phyloP scores from a whole-genome alignment of 2,888 invertebrate genomes.

The Drosophila quinaria region DNA sequence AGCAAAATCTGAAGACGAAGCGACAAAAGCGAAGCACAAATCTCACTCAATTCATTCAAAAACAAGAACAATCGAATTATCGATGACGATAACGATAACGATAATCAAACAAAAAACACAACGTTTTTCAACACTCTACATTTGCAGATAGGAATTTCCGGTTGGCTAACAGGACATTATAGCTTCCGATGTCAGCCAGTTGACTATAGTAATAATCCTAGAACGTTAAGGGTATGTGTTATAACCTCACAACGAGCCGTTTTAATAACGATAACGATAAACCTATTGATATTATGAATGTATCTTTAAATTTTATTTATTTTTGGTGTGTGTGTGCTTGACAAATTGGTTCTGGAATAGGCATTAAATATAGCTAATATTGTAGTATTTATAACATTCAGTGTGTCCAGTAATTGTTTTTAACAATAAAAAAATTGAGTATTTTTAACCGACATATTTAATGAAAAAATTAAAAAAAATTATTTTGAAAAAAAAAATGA shows the following conservation, averaged over 20 bases:
- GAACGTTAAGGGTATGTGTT: conserved; percentile 93
- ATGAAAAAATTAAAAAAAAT: too few species aligned
- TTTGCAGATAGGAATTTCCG: conserved; percentile 93
- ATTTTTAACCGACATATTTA: too few species aligned
- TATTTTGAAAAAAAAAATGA: too few species aligned
- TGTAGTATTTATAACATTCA: conserved; percentile 4
- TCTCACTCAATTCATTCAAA: conserved; percentile 14
- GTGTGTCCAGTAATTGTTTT: neutral
- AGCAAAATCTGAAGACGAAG: conserved; percentile 31
- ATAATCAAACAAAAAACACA: conserved; percentile 5
- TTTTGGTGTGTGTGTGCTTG: conserved; percentile 38
- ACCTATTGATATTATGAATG: conserved; percentile 10
- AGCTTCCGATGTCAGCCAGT: conserved; percentile 98
- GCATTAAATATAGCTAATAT: conserved; percentile 23
- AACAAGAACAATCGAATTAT: conserved; percentile 10
- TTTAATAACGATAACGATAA: conserved; percentile 27
- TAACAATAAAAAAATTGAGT: too few species aligned
- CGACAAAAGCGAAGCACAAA: conserved; percentile 6
- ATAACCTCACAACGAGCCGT: conserved; percentile 64
- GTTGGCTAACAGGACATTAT: conserved; percentile 98
- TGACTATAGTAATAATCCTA: conserved; percentile 96
- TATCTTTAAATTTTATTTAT: neutral
- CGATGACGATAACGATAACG: conserved; percentile 15
- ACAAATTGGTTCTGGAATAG: conserved; percentile 32
- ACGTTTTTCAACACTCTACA: conserved; percentile 72